Evolutionary conservation across 2,888 invertebrate species (phyloP).

Genomic region (Coelogynopora nodosa): DNA sequence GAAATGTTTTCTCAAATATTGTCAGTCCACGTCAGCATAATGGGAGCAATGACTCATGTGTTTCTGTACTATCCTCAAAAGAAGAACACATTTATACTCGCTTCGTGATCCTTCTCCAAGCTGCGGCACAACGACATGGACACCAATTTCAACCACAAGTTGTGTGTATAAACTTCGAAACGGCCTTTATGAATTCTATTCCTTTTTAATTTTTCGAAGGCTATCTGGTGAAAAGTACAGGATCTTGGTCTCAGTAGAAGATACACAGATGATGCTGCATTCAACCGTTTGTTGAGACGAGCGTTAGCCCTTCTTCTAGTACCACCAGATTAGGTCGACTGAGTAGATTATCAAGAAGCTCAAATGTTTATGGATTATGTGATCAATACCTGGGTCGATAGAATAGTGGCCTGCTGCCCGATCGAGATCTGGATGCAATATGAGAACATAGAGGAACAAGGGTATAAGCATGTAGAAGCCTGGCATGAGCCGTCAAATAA

Average conservation of each 20-base stretch:
- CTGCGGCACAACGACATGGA: slow-evolving; percentile 7
- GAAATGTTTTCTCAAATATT: slow-evolving; percentile 23
- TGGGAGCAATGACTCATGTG: slow-evolving; percentile 27
- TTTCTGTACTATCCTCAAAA: slow-evolving; percentile 10
- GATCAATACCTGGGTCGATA: neutral
- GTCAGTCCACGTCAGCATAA: neutral
- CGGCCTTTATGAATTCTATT: neutral
- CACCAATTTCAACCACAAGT: neutral
- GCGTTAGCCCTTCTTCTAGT: neutral
- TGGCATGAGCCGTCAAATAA: slow-evolving; percentile 20
- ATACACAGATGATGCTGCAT: neutral
- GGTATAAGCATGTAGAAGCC: slow-evolving; percentile 1
- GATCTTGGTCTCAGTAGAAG: neutral
- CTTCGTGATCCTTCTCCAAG: slow-evolving; percentile 6
- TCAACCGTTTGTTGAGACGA: neutral
- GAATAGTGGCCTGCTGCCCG: neutral
- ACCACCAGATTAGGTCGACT: neutral
- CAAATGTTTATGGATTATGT: neutral
- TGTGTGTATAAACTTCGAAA: slow-evolving; percentile 3
- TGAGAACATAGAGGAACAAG: neutral
- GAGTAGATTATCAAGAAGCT: neutral
- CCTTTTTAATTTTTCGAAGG: neutral
- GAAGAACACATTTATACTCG: slow-evolving; percentile 14
- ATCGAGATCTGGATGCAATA: neutral
- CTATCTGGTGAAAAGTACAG: neutral